phyloP scores from a whole-genome alignment of 2,113 vertebrate genomes.

The Anser brachyrhynchus region DNA sequence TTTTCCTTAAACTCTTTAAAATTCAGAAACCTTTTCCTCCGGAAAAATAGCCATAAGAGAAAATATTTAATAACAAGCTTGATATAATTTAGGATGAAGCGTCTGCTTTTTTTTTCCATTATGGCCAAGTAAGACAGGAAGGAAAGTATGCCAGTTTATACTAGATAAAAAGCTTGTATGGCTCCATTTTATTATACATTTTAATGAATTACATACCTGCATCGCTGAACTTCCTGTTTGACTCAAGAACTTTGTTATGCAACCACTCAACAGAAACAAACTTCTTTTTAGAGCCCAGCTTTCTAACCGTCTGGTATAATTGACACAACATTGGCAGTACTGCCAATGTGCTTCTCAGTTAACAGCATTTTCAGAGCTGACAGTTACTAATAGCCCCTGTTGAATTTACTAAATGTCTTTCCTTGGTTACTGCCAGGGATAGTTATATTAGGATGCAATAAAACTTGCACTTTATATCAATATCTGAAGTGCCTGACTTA shows the following conservation, averaged over 20 bases:
- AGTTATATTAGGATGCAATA: conserved; percentile 37
- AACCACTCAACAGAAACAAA: background rate
- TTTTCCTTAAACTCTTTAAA: conserved; percentile 23
- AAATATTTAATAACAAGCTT: background rate
- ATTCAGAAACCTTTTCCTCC: background rate
- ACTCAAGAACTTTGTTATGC: background rate
- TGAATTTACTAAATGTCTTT: conserved; percentile 36
- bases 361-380: conserved; percentile 9
- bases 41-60: background rate
- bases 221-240: background rate
- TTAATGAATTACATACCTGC: background rate
- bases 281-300: background rate
- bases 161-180: background rate
- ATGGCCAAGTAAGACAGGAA: background rate
- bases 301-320: background rate
- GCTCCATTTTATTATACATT: background rate
- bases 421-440: background rate
- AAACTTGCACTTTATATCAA: conserved; percentile 16
- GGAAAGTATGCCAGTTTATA: background rate
- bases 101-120: background rate
- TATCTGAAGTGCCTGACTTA: conserved; percentile 3
- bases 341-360: background rate
- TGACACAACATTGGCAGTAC: conserved; percentile 35
- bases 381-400: conserved; percentile 41
- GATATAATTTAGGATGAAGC: background rate